These are phyloP conservation scores for Urocolius indicus DNA, from an alignment of 2,113 vertebrate genomes.

Conservation along the genomic window DNA sequence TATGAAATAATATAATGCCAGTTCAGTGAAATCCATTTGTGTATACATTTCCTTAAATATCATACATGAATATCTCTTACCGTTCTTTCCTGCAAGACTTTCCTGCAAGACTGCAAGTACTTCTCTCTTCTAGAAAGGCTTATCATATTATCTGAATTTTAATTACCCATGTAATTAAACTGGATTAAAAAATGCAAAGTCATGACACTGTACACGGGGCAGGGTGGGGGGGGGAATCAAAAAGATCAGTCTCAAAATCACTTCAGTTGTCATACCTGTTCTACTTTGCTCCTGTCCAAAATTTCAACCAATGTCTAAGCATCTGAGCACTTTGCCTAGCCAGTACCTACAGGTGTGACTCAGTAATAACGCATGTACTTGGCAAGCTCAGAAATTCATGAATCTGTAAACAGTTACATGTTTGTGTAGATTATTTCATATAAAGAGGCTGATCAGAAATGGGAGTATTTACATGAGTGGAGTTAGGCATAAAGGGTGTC, in stretches of 20 bases:
- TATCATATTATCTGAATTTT: conserved; percentile 25
- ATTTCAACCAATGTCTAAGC: not conserved
- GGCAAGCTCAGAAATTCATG: not conserved
- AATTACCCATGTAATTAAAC: conserved; percentile 3
- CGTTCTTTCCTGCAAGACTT: not conserved
- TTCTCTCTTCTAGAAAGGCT: conserved; percentile 17
- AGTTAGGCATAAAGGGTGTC: not conserved
- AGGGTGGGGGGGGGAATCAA: not conserved
- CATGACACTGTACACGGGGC: conserved; percentile 11
- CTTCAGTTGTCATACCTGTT: conserved; percentile 10
- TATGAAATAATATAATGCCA: not conserved
- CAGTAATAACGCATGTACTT: not conserved
- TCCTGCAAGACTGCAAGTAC: not conserved
- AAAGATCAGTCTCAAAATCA: not conserved
- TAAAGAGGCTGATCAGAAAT: not conserved
- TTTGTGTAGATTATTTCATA: not conserved
- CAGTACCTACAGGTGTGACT: not conserved
- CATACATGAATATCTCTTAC: not conserved
- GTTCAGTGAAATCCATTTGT: not conserved
- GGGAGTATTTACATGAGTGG: not conserved
- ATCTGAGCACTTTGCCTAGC: conserved; percentile 3
- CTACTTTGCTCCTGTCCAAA: not conserved
- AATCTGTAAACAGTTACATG: not conserved
- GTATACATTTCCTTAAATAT: not conserved
- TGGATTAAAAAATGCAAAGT: conserved; percentile 16